Percentiles rank a stretch among this genome's conserved stretches.
Conservation (phyloP, 2,797 vertebrate genomes). For the Cheirogaleus major region DNA sequence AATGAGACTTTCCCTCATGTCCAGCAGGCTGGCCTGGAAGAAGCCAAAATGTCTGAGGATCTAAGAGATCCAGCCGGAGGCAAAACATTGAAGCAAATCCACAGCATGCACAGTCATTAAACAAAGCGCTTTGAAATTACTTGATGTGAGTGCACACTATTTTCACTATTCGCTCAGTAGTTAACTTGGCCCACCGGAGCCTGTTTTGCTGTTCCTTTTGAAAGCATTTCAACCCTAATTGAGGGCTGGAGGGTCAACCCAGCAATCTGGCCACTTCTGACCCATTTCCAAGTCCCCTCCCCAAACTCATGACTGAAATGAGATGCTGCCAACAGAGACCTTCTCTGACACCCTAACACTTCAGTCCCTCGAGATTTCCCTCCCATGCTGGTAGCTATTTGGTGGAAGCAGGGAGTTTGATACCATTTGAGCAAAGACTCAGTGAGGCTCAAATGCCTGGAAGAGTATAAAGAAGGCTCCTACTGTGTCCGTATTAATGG, state of each 20-base stretch:
- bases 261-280: background rate
- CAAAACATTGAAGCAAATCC: background rate
- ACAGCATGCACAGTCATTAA: background rate
- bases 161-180: background rate
- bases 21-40: slow-evolving; percentile 43
- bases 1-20: background rate
- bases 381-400: background rate
- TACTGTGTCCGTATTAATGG: background rate
- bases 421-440: background rate
- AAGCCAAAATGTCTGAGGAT: slow-evolving; percentile 19
- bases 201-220: background rate
- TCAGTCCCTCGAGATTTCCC: background rate
- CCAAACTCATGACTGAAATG: background rate
- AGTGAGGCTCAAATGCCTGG: background rate
- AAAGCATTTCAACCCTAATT: background rate
- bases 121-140: background rate
- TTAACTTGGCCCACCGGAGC: background rate
- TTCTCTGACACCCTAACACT: background rate
- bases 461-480: background rate
- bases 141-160: background rate
- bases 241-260: background rate
- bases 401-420: background rate
- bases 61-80: background rate
- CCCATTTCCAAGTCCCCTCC: background rate
- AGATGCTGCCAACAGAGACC: background rate